Base-by-base conservation (phyloP, 2,888 invertebrate species). In the Tachina grossa region DNA sequence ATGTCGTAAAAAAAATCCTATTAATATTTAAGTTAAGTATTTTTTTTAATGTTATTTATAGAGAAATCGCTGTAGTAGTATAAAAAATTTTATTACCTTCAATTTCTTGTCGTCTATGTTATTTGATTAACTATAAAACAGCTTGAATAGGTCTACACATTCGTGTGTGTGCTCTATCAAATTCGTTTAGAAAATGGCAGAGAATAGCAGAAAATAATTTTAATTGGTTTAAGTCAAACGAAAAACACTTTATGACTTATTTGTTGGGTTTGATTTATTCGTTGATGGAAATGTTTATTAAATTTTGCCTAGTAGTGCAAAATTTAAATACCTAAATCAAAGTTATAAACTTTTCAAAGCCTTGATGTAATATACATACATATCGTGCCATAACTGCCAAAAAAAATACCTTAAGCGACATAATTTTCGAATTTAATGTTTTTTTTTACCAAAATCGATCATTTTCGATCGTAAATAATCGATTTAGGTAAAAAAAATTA, bases 1-100 rank as follows among this genome's bases (percentile, higher is more conserved):
- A 14, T 11, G 41, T 31, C 1, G 43, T 45, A 39, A 45, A 76
- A 55, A 76, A 1, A n/a, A 16, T 11, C 45, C 16, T 55, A 57
- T 66, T 43, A 39, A 55, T 55, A 78, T 53, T 63, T 13, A 41
- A 49, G 39, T 66, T 14, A 57, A 41, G 43, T 71, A 6, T 49
- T 59, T 49, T 65, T 69, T 49, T 49, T 71, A 57, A 55, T 83
- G 55, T 57, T 49, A 65, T 71, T 65, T 49, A 51, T 65, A 31
- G 0, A 16, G 43, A 59, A n/a, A 19, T 14, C 11, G 13, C 5
- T 55, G 51, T 13, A 39, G 5, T 19, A 0, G 4, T 31, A n/a
- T 5, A 51, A 45, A 53, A 13, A 43, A 9, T 22, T 8, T 39
- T 68, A 47, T 9, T 43, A 13, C 47, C 31, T 5, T 9, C 55